Evolutionary conservation across 1,140 invertebrate genomes (phyloP).

Genomic region (Varroa destructor): DNA sequence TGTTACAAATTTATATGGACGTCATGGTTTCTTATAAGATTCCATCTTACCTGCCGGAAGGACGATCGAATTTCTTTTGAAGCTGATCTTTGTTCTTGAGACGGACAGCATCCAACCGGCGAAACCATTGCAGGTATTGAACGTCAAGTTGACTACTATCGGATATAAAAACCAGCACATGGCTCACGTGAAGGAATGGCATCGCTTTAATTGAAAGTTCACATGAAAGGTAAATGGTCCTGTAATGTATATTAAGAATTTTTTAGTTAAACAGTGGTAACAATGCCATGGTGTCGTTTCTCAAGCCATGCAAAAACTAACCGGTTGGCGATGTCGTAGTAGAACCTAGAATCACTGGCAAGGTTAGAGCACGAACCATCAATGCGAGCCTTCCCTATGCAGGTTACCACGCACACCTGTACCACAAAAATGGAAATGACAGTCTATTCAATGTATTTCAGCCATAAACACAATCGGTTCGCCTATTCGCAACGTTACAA

Average conservation of each 20-base stretch:
- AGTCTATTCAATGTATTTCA: too few relatives aligned
- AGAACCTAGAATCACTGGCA: conserved; percentile 13
- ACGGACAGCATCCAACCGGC: conserved; percentile 11
- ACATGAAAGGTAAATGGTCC: conserved; percentile 21
- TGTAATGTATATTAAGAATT: background rate
- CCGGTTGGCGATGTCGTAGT: conserved; percentile 19
- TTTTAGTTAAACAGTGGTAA: too few relatives aligned
- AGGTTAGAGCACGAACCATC: conserved; percentile 10
- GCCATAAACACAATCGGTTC: too few relatives aligned
- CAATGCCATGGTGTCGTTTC: too few relatives aligned
- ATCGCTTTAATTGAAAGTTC: conserved; percentile 12
- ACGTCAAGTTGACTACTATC: conserved; percentile 14
- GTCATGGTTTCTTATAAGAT: background rate
- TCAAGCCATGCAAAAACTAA: background rate
- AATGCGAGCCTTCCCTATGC: background rate
- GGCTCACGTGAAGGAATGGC: conserved; percentile 18
- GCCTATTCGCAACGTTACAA: too few relatives aligned
- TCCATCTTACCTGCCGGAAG: background rate
- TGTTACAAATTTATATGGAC: too few relatives aligned
- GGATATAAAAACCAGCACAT: conserved; percentile 1
- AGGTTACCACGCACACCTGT: conserved; percentile 16
- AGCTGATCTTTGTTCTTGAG: conserved; percentile 24
- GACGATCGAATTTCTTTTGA: conserved; percentile 20
- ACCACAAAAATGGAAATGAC: background rate
- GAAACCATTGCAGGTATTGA: conserved; percentile 18